Conservation (phyloP, 2,113 vertebrate genomes). For the Puma concolor region DNA sequence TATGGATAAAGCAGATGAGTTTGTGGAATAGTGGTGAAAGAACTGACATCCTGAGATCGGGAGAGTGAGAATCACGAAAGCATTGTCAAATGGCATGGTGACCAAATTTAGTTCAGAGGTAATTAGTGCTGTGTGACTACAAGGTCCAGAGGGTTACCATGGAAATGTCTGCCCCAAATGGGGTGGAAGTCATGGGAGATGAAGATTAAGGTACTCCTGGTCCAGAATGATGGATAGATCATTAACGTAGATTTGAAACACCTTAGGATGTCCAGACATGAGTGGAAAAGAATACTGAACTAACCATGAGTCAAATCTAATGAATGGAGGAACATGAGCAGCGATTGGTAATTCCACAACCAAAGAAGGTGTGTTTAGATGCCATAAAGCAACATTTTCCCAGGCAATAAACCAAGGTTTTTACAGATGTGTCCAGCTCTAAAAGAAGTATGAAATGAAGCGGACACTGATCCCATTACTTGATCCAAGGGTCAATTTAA, state of each 20-base stretch:
- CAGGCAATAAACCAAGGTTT: background rate
- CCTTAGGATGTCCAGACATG: background rate
- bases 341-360: background rate
- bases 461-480: background rate
- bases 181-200: background rate
- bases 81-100: background rate
- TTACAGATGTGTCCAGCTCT: background rate
- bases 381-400: background rate
- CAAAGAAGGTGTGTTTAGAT: background rate
- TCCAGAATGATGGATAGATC: background rate
- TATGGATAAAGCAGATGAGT: slow-evolving; percentile 12
- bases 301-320: background rate
- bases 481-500: background rate
- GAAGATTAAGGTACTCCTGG: background rate
- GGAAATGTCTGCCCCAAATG: background rate
- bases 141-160: background rate
- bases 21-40: background rate
- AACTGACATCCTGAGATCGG: background rate
- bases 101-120: background rate
- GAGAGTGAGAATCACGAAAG: background rate
- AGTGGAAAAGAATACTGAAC: background rate
- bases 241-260: background rate
- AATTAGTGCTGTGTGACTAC: background rate
- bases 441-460: background rate
- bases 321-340: background rate